Conservation (phyloP, 2,797 vertebrate genomes). For the Chaunax sp. region DNA sequence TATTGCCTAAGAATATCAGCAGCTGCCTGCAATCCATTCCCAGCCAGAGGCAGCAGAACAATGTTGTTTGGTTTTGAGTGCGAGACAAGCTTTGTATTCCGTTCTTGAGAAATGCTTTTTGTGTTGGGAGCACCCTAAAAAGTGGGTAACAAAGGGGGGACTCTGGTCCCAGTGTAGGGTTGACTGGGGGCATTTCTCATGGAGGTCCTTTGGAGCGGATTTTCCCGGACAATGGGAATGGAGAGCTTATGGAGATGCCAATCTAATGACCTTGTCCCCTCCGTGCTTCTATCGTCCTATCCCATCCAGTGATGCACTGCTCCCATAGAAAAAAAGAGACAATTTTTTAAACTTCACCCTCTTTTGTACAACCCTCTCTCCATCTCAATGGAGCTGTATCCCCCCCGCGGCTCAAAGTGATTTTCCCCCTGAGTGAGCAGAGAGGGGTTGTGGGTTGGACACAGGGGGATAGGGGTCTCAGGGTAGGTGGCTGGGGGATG, state of each 20-base stretch:
- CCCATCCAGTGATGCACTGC: constrained; percentile 44
- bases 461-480: constrained; percentile 53
- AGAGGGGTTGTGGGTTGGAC: constrained; percentile 60
- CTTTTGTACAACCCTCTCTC: constrained; percentile 71
- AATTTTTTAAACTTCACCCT: constrained; percentile 78
- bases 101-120: constrained; percentile 73
- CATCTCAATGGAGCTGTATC: constrained; percentile 74
- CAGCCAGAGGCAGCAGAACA: constrained; percentile 67
- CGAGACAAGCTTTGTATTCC: constrained; percentile 72
- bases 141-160: constrained; percentile 67
- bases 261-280: constrained; percentile 79
- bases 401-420: constrained; percentile 65
- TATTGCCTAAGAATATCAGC: constrained; percentile 43
- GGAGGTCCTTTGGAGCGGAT: constrained; percentile 63
- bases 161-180: constrained; percentile 60
- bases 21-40: constrained; percentile 75
- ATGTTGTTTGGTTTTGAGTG: constrained; percentile 70
- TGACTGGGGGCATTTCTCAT: constrained; percentile 72
- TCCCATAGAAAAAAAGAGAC: constrained; percentile 59
- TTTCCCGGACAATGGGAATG: constrained; percentile 70
- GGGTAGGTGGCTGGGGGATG: constrained; percentile 62
- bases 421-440: constrained; percentile 78
- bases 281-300: constrained; percentile 54
- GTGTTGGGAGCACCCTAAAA: constrained; percentile 62
- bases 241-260: constrained; percentile 78